Percentiles rank a stretch among this genome's conserved stretches.
Conservation (phyloP, 2,888 invertebrate genomes). For the Brachylomia viminalis region DNA sequence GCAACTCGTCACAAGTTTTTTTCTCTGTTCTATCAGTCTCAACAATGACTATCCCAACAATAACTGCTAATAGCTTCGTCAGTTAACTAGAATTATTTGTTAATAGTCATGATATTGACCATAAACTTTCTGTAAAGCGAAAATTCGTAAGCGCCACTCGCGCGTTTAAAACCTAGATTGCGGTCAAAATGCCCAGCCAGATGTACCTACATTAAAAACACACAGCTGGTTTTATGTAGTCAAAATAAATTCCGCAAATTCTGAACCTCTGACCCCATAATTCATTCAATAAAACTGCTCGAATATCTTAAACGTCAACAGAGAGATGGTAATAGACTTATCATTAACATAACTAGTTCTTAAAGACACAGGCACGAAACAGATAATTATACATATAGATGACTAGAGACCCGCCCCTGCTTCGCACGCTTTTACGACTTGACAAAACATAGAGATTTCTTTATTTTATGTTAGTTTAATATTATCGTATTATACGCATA, state of each 20-base stretch:
- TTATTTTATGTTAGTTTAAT: no score
- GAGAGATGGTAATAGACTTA: conserved; percentile 3
- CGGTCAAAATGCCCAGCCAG: neutral
- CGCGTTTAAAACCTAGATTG: neutral
- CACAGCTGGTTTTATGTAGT: conserved; percentile 7
- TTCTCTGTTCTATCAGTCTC: neutral
- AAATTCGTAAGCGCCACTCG: neutral
- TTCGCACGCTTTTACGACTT: no score
- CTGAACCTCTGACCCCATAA: conserved; percentile 30
- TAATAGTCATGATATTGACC: neutral
- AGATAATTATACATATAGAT: conserved; percentile 19
- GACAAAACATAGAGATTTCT: no score
- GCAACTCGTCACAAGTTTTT: neutral
- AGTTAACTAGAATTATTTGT: neutral
- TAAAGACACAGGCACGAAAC: neutral
- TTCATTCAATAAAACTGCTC: conserved; percentile 35
- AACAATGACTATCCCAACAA: neutral
- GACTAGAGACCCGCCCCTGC: neutral
- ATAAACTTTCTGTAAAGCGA: neutral
- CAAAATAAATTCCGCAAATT: conserved; percentile 29
- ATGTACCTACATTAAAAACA: neutral
- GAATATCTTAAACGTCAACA: conserved; percentile 11
- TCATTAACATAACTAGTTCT: conserved; percentile 52
- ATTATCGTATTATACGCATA: no score
- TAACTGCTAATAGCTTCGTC: neutral